A percentile compares a stretch with the other conserved stretches of the same genome.
Conservation (phyloP, 1,140 invertebrate genomes). For the Orchesella cincta region DNA sequence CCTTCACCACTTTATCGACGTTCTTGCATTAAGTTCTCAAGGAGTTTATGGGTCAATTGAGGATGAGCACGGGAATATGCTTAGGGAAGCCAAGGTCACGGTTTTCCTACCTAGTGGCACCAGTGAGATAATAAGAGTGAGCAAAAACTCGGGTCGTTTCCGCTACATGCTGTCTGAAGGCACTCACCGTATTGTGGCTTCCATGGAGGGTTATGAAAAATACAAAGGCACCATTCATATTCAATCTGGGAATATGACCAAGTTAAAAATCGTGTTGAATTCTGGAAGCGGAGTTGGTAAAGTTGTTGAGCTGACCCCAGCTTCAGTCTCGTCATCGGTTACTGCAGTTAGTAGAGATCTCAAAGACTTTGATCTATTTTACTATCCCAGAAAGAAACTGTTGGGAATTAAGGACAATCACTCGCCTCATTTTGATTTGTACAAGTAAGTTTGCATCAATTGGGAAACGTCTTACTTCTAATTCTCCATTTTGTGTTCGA, state of each 20-base stretch:
- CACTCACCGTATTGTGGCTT: constrained; percentile 63
- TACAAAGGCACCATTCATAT: constrained; percentile 28
- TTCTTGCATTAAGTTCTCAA: constrained; percentile 47
- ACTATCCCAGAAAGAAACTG: constrained; percentile 44
- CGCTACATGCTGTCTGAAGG: constrained; percentile 69
- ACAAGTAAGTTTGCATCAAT: constrained; percentile 34
- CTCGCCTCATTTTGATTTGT: constrained; percentile 39
- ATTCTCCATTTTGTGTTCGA: not conserved
- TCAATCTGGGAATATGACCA: constrained; percentile 53
- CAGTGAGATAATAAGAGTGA: constrained; percentile 63
- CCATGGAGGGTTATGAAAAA: constrained; percentile 51
- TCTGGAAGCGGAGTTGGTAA: constrained; percentile 15
- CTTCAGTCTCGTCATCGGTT: not conserved
- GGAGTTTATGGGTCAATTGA: constrained; percentile 72
- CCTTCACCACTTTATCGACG: constrained; percentile 41
- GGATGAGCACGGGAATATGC: constrained; percentile 64
- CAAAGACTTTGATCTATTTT: constrained; percentile 37
- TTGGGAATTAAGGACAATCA: constrained; percentile 35
- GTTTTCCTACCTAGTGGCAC: constrained; percentile 60
- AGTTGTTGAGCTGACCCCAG: constrained; percentile 16
- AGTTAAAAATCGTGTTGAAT: constrained; percentile 48
- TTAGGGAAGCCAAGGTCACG: constrained; percentile 70
- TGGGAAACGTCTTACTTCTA: not conserved
- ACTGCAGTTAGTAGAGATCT: not conserved
- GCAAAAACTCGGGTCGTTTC: constrained; percentile 68